phyloP scores from a whole-genome alignment of 2,797 vertebrate species.

The Scolopax rusticola region DNA sequence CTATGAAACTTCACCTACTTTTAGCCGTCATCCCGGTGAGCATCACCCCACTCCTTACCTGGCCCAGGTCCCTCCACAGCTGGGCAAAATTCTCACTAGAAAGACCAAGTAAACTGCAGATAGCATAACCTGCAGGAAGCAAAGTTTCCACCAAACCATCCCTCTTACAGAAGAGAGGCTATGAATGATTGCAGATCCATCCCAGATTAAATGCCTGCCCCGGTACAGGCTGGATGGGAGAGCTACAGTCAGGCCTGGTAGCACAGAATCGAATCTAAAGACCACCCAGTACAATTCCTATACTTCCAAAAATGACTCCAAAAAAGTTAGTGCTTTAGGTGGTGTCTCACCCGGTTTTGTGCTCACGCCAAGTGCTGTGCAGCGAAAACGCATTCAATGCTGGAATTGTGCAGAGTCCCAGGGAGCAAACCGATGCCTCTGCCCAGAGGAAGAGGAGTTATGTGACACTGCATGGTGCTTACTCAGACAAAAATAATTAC shows the following conservation, averaged over 20 bases:
- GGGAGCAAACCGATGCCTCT: background rate
- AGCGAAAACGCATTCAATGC: background rate
- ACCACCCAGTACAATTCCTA: background rate
- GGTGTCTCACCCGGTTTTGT: background rate
- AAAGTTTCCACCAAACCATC: background rate
- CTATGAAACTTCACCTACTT: constrained; percentile 43
- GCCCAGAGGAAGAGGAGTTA: background rate
- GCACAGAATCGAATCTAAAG: rapidly evolving
- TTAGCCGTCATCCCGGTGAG: background rate
- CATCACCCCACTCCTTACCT: background rate
- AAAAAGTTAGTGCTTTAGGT: background rate
- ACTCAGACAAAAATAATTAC: background rate
- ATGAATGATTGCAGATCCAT: background rate
- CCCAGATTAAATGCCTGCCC: background rate
- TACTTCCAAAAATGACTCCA: background rate
- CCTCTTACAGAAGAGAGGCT: background rate
- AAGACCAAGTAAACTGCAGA: background rate
- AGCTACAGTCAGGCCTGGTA: background rate
- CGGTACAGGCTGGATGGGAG: background rate
- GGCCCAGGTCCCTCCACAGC: background rate
- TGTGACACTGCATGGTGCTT: rapidly evolving
- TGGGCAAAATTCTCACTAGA: background rate
- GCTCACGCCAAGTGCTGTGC: background rate
- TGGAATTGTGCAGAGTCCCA: background rate
- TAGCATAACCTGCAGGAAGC: background rate